Evolutionary conservation across 2,797 vertebrate species (phyloP).

Genomic region (Crenuchus spilurus): DNA sequence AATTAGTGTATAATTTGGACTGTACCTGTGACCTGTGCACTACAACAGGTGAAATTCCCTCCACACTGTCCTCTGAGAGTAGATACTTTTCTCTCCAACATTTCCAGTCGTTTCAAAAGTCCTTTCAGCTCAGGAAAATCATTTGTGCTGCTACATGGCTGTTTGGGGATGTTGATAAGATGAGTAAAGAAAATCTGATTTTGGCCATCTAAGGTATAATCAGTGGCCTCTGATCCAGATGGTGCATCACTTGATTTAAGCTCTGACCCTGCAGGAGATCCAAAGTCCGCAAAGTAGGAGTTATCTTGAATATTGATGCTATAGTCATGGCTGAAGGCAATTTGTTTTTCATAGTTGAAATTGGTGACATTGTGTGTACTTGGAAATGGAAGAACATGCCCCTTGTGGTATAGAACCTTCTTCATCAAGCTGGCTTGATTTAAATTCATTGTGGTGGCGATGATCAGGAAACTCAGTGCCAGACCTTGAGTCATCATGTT

Average conservation of each 20-base stretch:
- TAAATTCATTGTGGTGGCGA: constrained; percentile 71
- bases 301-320: constrained; percentile 90
- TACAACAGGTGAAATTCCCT: constrained; percentile 78
- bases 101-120: constrained; percentile 88
- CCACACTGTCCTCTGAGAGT: constrained; percentile 85
- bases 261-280: constrained; percentile 72
- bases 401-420: constrained; percentile 83
- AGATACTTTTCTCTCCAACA: constrained; percentile 89
- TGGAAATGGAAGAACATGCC: constrained; percentile 57
- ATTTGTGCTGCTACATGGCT: constrained; percentile 85
- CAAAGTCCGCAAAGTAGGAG: constrained; percentile 87
- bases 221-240: constrained; percentile 71
- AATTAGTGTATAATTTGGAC: neutral
- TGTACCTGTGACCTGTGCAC: constrained; percentile 81
- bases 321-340: constrained; percentile 95
- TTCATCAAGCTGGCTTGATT: constrained; percentile 83
- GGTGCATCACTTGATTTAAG: constrained; percentile 65
- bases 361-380: constrained; percentile 79
- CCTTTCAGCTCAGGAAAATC: constrained; percentile 84
- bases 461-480: constrained; percentile 72
- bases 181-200: constrained; percentile 97
- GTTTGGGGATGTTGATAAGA: constrained; percentile 91
- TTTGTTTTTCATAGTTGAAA: constrained; percentile 78
- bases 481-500: constrained; percentile 78
- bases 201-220: constrained; percentile 81